Base-by-base conservation (phyloP, 2,797 vertebrate species). In the Crenichthys baileyi region DNA sequence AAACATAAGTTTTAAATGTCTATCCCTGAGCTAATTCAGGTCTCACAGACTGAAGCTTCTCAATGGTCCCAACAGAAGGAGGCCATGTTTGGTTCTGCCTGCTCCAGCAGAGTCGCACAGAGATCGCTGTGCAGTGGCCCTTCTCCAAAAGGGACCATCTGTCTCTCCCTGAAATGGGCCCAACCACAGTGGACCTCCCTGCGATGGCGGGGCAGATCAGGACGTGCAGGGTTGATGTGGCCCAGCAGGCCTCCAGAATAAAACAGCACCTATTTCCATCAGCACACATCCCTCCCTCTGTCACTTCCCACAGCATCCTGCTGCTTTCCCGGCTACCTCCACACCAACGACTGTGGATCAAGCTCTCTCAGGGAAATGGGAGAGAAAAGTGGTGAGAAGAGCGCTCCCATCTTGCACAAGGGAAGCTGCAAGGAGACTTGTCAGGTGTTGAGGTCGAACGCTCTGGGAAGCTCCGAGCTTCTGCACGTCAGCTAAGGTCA, bases 91-190 rank as follows among this genome's bases (percentile, higher is more conserved):
- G 92, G 88, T 94, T 83, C 83, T 93, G 94, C 93, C 92, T 85
- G 80, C 87, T 90, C 86, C 84, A 83, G 83, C 26, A 76, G 83
- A 93, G 89, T 85, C 90, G 91, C 88, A 51, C 76, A 89, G 77
- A 84, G 89, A 90, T 82, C 81, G 75, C 92, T 91, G 90, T 80
- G 91, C 83, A 46, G 87, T 93, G 93, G 94, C 93, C 87, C 77
- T 76, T 87, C 86, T 94, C 94, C 94, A 95, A 93, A 92, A 88
- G 74, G 89, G 84, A 91, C 95, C 95, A 95, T 95, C 95, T 95
- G 95, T 93, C 90, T 86, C 80, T 72, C 61, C 58, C 79, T 63
- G 73, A 89, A 90, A 84, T 87, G 82, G 90, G 87, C 86, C 90
- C 50, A 51, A 82, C 82, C 82, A 80, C 85, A 65, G 84, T 65